phyloP scores from a whole-genome alignment of 2,888 invertebrate species.

The Operophtera brumata region DNA sequence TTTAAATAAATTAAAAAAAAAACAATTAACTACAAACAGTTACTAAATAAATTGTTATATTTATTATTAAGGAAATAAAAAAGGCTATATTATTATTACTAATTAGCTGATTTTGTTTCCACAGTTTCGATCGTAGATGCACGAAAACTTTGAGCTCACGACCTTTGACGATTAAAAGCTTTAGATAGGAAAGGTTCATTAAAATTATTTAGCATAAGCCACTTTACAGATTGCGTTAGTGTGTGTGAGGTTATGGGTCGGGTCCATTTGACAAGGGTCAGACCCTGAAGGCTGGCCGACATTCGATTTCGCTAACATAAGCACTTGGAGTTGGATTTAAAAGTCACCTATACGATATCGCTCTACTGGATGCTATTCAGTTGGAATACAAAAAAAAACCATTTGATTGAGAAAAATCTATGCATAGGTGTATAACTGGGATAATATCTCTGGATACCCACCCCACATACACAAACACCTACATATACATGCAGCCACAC shows the following conservation, averaged over 20 bases:
- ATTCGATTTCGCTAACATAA: conserved; percentile 31
- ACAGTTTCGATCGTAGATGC: not conserved
- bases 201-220: conserved; percentile 20
- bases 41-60: too few species aligned
- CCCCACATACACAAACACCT: too few species aligned
- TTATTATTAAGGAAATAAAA: too few species aligned
- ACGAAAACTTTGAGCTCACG: not conserved
- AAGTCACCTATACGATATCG: conserved; percentile 13
- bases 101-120: not conserved
- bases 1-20: too few species aligned
- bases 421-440: too few species aligned
- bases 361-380: not conserved
- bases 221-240: conserved; percentile 19
- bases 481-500: too few species aligned
- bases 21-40: too few species aligned
- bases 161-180: conserved; percentile 15
- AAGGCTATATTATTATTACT: too few species aligned
- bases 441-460: too few species aligned
- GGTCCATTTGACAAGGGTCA: conserved; percentile 52
- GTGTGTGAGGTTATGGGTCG: conserved; percentile 40
- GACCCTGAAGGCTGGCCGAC: conserved; percentile 32
- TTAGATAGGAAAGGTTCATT: conserved; percentile 17
- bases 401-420: too few species aligned
- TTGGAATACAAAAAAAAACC: too few species aligned
- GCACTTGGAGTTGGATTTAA: conserved; percentile 12